Evolutionary conservation across 1,140 invertebrate species (phyloP).

Genomic region (Subanguina moxae): DNA sequence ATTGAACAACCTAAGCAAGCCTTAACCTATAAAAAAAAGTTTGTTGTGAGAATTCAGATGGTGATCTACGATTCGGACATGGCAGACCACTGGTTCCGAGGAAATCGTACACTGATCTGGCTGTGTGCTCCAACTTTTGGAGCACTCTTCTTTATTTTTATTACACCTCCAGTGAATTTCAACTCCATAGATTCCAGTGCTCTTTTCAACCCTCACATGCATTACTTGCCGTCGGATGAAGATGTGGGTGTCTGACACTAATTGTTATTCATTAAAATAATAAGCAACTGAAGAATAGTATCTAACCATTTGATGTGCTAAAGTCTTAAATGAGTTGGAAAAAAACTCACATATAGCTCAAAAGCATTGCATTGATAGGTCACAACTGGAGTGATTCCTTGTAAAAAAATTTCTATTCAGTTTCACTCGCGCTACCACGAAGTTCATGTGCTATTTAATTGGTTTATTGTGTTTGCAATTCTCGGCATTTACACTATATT

Average conservation of each 20-base stretch:
- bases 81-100: background rate
- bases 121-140: background rate
- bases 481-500: background rate
- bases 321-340: too few species aligned
- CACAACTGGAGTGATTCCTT: too few species aligned
- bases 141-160: background rate
- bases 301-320: too few species aligned
- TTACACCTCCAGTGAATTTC: background rate
- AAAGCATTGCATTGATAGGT: too few species aligned
- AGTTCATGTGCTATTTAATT: background rate
- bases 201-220: background rate
- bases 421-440: background rate
- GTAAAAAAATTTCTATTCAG: background rate
- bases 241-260: too few species aligned
- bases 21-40: too few species aligned
- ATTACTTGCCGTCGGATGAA: background rate
- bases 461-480: constrained; percentile 1
- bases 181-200: background rate
- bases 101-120: background rate
- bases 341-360: too few species aligned
- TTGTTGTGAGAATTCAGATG: too few species aligned
- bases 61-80: background rate
- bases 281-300: too few species aligned
- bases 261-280: too few species aligned
- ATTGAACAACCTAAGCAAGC: too few species aligned